A percentile compares a stretch with the other conserved stretches of the same genome.
Conservation (phyloP, 2,888 invertebrate genomes). For the Apomyelois bistriatella region DNA sequence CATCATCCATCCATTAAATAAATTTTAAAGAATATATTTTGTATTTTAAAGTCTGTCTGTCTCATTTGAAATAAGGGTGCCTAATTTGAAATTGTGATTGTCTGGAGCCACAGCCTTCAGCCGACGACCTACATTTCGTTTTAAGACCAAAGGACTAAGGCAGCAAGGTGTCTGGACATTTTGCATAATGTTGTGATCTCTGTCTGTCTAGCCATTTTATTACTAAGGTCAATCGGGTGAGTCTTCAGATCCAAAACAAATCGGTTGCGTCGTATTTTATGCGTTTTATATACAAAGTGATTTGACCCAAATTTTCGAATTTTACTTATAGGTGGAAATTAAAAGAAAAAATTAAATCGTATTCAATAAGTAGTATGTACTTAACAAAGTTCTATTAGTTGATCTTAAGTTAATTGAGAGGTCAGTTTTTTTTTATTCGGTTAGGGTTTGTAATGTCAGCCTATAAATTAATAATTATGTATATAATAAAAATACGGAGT, state of each 20-base stretch:
- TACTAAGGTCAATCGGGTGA: conserved; percentile 25
- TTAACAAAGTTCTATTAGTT: no score
- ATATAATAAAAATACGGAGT: no score
- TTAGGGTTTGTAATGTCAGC: no score
- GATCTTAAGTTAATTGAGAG: no score
- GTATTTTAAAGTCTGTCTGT: conserved; percentile 31
- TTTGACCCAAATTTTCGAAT: no score
- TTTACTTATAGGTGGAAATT: no score
- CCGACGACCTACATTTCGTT: conserved; percentile 71
- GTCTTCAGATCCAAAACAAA: no score
- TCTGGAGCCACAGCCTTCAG: conserved; percentile 61
- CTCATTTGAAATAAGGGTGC: conserved; percentile 42
- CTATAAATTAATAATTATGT: no score
- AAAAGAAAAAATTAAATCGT: no score
- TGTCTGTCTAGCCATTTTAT: conserved; percentile 61
- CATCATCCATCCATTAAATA: background rate
- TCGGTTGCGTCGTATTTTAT: background rate
- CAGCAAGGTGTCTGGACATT: conserved; percentile 58
- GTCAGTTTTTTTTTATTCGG: no score
- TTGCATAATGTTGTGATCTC: conserved; percentile 61
- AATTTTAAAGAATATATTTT: background rate
- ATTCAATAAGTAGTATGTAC: no score
- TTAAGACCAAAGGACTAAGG: conserved; percentile 58
- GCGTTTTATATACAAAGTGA: background rate
- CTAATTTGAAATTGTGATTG: conserved; percentile 77